Percentiles rank a stretch among this genome's conserved stretches.
phyloP scores from a whole-genome alignment of 2,888 invertebrate species.

The Timema cristinae region DNA sequence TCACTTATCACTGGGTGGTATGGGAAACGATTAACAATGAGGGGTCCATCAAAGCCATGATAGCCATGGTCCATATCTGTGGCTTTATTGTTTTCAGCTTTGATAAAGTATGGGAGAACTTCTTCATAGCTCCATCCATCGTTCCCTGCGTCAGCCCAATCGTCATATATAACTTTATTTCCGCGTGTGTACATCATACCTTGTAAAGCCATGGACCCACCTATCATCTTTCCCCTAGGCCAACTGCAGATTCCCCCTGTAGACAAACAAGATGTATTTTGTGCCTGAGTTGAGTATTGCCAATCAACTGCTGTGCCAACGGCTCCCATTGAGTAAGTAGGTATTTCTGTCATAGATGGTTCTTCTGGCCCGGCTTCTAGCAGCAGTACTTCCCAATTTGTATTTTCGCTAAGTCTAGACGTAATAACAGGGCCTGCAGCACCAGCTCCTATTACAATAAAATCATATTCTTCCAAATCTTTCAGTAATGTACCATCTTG shows the following conservation, averaged over 20 bases:
- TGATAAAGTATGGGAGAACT: constrained; percentile 37
- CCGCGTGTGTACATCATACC: constrained; percentile 40
- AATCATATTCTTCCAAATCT: constrained; percentile 16
- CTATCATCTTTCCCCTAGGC: constrained; percentile 27
- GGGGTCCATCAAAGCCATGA: constrained; percentile 44
- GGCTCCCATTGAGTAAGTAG: constrained; percentile 36
- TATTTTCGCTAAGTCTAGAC: constrained; percentile 37
- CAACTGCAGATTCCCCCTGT: constrained; percentile 29
- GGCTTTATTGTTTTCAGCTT: constrained; percentile 34
- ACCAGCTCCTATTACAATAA: constrained; percentile 25
- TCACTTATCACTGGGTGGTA: constrained; percentile 43
- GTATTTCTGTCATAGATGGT: constrained; percentile 38
- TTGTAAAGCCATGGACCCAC: constrained; percentile 42
- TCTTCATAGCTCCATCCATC: constrained; percentile 35
- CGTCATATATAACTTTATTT: constrained; percentile 42
- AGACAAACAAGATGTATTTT: constrained; percentile 30
- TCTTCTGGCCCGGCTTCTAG: constrained; percentile 39
- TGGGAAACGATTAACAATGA: constrained; percentile 44
- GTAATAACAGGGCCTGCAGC: constrained; percentile 39
- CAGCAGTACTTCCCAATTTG: constrained; percentile 30
- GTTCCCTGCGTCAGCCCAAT: constrained; percentile 40
- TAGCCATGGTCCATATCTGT: constrained; percentile 34
- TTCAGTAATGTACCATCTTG: not conserved
- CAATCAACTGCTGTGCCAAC: constrained; percentile 37
- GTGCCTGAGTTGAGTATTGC: constrained; percentile 35